Conservation (phyloP, 1,140 invertebrate genomes). For the Drosophila repleta region DNA sequence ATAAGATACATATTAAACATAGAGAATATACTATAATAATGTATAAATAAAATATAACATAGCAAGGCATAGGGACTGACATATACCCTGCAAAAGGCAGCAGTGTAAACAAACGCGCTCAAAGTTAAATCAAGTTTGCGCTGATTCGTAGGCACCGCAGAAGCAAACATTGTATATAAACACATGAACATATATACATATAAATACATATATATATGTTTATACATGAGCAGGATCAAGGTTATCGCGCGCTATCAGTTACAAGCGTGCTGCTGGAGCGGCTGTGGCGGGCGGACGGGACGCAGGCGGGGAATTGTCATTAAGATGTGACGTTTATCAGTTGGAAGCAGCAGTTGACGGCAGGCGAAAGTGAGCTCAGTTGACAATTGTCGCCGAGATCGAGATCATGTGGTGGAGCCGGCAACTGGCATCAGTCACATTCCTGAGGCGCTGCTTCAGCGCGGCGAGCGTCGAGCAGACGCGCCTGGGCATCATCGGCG, state of each 20-base stretch:
- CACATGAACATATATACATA: neutral
- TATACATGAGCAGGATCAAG: conserved; percentile 63
- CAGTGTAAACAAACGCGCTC: conserved; percentile 16
- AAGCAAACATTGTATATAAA: neutral
- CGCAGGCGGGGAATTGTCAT: neutral
- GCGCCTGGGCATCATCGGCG: conserved; percentile 88
- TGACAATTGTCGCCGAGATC: conserved; percentile 17
- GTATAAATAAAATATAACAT: too few species aligned
- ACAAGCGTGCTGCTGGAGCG: conserved; percentile 29
- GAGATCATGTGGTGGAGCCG: conserved; percentile 58
- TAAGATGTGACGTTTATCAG: conserved; percentile 48
- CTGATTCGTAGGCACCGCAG: neutral
- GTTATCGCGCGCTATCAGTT: conserved; percentile 56
- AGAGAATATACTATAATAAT: too few species aligned
- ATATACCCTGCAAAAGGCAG: conserved; percentile 1
- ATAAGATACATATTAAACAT: too few species aligned
- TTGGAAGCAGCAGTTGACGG: conserved; percentile 41
- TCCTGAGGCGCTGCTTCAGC: conserved; percentile 4
- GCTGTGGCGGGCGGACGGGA: neutral
- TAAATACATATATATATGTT: neutral
- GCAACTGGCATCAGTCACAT: conserved; percentile 37
- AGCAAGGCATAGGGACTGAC: neutral
- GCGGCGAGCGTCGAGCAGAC: conserved; percentile 27
- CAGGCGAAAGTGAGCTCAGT: conserved; percentile 33
- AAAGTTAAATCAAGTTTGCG: conserved; percentile 21